A percentile compares a stretch with the other conserved stretches of the same genome.
Evolutionary conservation across 2,113 vertebrate genomes (phyloP).

Genomic region (Labrus mixtus): DNA sequence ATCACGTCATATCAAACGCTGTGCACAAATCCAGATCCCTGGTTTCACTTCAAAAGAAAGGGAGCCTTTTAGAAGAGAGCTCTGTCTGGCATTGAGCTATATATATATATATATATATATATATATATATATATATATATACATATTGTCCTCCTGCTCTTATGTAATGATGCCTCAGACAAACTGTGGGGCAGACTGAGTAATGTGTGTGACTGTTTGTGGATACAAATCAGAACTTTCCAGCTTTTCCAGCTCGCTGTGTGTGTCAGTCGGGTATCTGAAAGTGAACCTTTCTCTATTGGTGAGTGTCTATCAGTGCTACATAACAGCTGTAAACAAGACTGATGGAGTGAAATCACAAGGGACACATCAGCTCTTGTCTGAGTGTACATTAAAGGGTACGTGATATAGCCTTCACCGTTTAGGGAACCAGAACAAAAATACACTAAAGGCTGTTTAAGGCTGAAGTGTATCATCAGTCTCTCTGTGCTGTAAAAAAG

Average conservation of each 20-base stretch:
- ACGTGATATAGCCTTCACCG: too few relatives aligned
- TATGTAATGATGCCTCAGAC: constrained; percentile 15
- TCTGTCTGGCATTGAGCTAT: constrained; percentile 6
- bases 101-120: neutral
- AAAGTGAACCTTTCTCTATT: neutral
- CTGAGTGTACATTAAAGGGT: neutral
- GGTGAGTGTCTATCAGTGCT: neutral
- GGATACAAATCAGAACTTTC: neutral
- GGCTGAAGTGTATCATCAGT: too few relatives aligned
- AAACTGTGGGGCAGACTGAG: neutral
- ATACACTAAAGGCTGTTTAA: neutral
- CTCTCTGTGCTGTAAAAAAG: too few relatives aligned
- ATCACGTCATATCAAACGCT: neutral
- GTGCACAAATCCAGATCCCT: neutral
- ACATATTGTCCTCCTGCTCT: neutral
- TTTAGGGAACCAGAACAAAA: neutral
- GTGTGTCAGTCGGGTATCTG: neutral
- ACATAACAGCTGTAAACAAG: neutral
- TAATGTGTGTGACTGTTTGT: neutral
- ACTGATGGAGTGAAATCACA: neutral
- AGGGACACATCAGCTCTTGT: constrained; percentile 6
- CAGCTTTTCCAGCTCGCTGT: neutral
- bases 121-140: neutral
- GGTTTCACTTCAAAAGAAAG: neutral
- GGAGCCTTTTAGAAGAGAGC: neutral